Evolutionary conservation across 2,797 vertebrate genomes (phyloP).

Genomic region (Rhabdophis nuchalis): DNA sequence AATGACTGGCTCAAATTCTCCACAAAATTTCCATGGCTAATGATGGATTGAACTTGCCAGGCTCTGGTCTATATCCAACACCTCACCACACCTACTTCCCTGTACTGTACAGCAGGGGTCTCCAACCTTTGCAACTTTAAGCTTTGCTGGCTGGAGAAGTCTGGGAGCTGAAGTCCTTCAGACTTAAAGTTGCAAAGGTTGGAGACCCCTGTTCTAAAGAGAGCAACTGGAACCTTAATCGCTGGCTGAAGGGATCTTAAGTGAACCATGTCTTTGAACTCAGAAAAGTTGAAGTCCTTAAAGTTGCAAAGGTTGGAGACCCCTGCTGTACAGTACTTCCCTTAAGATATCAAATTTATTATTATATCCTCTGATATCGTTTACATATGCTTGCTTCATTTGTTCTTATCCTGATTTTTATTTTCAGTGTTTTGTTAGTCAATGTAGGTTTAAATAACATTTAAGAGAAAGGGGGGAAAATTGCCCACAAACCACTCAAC

Average conservation of each 20-base stretch:
- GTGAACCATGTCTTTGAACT: not conserved
- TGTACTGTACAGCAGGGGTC: not conserved
- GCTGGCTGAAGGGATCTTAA: not conserved
- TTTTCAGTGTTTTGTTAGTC: not conserved
- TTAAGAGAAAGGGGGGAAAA: not conserved
- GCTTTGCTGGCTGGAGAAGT: no score
- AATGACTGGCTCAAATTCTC: not conserved
- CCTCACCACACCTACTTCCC: not conserved
- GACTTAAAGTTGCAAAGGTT: no score
- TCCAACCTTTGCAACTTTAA: no score
- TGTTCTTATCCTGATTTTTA: not conserved
- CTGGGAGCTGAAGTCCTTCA: no score
- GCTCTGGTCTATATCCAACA: not conserved
- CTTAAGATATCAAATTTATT: not conserved
- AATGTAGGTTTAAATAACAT: not conserved
- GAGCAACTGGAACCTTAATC: not conserved
- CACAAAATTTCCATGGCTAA: not conserved
- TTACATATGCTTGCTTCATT: not conserved
- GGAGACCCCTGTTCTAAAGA: no score
- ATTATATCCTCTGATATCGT: not conserved
- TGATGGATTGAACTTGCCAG: not conserved
- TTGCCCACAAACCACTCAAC: not conserved
- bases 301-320: no score
- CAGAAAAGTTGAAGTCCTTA: no score
- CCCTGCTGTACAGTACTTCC: no score